Evolutionary conservation across 2,113 vertebrate genomes (phyloP).

Genomic region (Rhineura floridana): DNA sequence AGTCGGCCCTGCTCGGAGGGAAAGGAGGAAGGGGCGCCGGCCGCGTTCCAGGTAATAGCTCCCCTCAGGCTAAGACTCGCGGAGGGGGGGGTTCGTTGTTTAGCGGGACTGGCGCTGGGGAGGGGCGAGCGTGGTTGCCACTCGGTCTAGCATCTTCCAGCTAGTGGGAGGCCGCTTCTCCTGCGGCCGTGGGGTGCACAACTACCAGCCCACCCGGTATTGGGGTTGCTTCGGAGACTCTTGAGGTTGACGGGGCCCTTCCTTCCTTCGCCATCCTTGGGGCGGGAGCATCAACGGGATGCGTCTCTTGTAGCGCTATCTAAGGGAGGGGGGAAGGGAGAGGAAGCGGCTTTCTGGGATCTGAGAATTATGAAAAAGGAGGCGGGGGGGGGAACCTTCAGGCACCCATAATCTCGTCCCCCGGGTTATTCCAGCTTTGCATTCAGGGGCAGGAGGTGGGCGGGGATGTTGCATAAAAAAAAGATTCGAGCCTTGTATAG

Average conservation of each 20-base stretch:
- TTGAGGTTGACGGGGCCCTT: neutral
- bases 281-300: neutral
- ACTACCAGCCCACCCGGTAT: neutral
- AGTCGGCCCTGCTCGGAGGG: neutral
- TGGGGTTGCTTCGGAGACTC: neutral
- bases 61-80: neutral
- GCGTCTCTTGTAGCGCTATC: neutral
- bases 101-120: neutral
- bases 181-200: neutral
- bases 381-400: neutral
- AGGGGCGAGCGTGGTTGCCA: neutral
- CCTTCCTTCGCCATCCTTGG: neutral
- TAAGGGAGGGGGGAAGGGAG: constrained; percentile 30
- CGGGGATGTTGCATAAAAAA: constrained; percentile 11
- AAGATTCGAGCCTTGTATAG: neutral
- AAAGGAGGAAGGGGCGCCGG: constrained; percentile 1
- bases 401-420: neutral
- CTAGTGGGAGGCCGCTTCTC: neutral
- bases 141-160: neutral
- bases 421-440: neutral
- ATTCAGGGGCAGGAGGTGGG: constrained; percentile 1
- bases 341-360: neutral
- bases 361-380: neutral
- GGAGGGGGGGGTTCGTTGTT: too few relatives aligned
- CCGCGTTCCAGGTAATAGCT: constrained; percentile 65